phyloP scores from a whole-genome alignment of 2,113 vertebrate species.

The Urocitellus parryii region DNA sequence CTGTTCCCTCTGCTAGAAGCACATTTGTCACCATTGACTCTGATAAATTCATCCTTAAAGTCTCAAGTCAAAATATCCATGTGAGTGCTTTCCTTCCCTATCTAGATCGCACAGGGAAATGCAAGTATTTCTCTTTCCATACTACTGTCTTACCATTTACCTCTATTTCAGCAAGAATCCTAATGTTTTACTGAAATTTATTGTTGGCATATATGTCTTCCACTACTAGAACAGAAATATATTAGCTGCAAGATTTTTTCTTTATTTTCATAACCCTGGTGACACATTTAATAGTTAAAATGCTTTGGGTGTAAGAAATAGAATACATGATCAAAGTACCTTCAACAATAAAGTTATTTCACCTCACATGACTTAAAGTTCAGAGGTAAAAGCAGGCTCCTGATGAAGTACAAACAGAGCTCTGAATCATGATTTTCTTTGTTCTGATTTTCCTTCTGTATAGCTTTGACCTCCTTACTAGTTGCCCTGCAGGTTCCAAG shows the following conservation, averaged over 20 bases:
- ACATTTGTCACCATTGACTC: background rate
- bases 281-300: background rate
- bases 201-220: background rate
- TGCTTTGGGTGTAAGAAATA: background rate
- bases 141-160: conserved; percentile 25
- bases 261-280: background rate
- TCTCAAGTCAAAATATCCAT: background rate
- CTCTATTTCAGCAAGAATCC: background rate
- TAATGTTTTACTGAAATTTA: background rate
- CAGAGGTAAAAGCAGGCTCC: background rate
- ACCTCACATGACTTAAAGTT: background rate
- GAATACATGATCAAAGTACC: background rate
- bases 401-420: background rate
- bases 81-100: background rate
- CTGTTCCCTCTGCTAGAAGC: background rate
- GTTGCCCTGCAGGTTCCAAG: background rate
- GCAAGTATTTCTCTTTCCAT: background rate
- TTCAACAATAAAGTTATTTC: conserved; percentile 25
- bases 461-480: conserved; percentile 15
- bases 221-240: background rate
- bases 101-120: background rate
- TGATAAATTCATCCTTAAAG: background rate
- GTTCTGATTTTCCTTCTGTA: background rate
- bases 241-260: background rate
- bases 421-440: background rate